These are phyloP conservation scores for Notechis scutatus DNA, from an alignment of 2,113 vertebrate genomes.

Conservation along the genomic window DNA sequence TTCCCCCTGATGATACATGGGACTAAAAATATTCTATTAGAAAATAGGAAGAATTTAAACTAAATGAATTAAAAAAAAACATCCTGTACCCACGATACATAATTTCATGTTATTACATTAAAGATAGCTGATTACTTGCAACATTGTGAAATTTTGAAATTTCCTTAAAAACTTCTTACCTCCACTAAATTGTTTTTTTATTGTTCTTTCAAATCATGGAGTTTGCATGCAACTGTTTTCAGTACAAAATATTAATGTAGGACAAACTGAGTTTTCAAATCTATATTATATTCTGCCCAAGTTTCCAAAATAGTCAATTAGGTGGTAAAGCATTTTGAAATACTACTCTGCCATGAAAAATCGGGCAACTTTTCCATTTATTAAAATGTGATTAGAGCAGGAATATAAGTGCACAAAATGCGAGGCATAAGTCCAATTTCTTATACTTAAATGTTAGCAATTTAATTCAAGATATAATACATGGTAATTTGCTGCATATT, in stretches of 20 bases:
- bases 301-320: constrained; percentile 6
- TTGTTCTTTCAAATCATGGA: constrained; percentile 22
- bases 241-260: constrained; percentile 15
- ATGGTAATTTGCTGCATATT: constrained; percentile 37
- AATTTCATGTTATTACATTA: constrained; percentile 26
- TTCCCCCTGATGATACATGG: constrained; percentile 23
- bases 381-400: neutral
- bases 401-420: constrained; percentile 7
- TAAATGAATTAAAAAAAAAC: constrained; percentile 34
- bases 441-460: constrained; percentile 29
- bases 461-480: constrained; percentile 31
- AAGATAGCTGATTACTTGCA: constrained; percentile 12
- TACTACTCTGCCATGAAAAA: neutral
- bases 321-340: constrained; percentile 35
- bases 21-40: constrained; percentile 32
- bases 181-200: neutral
- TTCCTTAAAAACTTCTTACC: constrained; percentile 7
- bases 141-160: neutral
- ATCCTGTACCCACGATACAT: constrained; percentile 10
- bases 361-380: constrained; percentile 22
- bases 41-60: constrained; percentile 34
- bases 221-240: constrained; percentile 2
- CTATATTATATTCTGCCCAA: constrained; percentile 22
- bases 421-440: constrained; percentile 28
- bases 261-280: constrained; percentile 9